Percentiles rank a stretch among this genome's conserved stretches.
Conservation (phyloP, 2,797 vertebrate genomes). For the Acanthurus lineatus region DNA sequence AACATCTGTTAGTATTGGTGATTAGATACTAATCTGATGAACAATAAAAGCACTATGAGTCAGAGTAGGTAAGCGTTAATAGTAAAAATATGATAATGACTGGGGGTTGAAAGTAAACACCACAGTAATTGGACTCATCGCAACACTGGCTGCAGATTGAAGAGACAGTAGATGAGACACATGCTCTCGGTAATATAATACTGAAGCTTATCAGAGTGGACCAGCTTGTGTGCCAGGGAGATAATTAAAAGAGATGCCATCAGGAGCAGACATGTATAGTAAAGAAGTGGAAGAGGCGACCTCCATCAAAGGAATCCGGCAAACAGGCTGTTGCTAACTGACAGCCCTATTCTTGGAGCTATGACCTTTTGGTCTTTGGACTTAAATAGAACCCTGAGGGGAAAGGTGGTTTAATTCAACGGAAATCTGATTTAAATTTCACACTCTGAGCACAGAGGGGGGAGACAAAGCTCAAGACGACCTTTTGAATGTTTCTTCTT, state of each 20-base stretch:
- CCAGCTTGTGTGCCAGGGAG: constrained; percentile 68
- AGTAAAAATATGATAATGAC: constrained; percentile 47
- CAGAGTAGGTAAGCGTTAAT: constrained; percentile 3
- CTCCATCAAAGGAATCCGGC: constrained; percentile 64
- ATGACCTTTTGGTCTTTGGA: constrained; percentile 72
- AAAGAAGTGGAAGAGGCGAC: constrained; percentile 37
- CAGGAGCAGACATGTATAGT: constrained; percentile 50
- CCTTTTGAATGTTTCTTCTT: constrained; percentile 9
- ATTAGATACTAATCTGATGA: constrained; percentile 24
- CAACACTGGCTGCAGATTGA: constrained; percentile 61
- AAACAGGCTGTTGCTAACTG: constrained; percentile 70
- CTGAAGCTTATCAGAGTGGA: constrained; percentile 74
- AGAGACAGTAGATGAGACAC: constrained; percentile 63
- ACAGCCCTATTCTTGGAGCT: constrained; percentile 73
- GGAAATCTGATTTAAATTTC: constrained; percentile 69
- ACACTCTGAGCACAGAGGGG: constrained; percentile 14
- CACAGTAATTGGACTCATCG: constrained; percentile 66
- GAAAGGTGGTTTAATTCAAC: constrained; percentile 67
- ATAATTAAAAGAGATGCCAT: constrained; percentile 81
- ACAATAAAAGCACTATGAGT: constrained; percentile 19
- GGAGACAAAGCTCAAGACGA: constrained; percentile 9
- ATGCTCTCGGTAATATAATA: constrained; percentile 73
- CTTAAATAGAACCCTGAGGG: constrained; percentile 67
- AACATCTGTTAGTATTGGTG: constrained; percentile 14
- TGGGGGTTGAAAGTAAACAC: constrained; percentile 68